These are phyloP conservation scores for Keiferia lycopersicella DNA, from an alignment of 2,888 invertebrate genomes.

Conservation along the genomic window DNA sequence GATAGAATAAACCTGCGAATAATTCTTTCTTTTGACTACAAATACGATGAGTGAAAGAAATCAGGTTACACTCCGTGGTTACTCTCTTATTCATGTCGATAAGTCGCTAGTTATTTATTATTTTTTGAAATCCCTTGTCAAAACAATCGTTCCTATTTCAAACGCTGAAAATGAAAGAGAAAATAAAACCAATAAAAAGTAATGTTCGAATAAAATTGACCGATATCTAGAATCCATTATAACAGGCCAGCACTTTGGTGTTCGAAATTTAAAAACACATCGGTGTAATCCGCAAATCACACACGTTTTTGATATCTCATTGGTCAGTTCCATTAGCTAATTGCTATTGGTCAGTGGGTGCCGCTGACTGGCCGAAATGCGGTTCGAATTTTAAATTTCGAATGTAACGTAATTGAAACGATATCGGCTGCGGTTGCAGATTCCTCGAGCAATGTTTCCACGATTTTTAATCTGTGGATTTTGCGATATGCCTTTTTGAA, in stretches of 20 bases:
- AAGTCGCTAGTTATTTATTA: too few species aligned
- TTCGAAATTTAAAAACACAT: slow-evolving; percentile 17
- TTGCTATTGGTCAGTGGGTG: slow-evolving; percentile 26
- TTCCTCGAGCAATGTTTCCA: slow-evolving; percentile 22
- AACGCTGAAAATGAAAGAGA: too few species aligned
- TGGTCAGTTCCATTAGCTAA: slow-evolving; percentile 28
- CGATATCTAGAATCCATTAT: slow-evolving; percentile 5
- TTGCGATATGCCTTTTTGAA: not conserved
- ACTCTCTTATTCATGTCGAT: too few species aligned
- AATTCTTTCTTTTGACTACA: too few species aligned
- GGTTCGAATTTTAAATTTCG: slow-evolving; percentile 28
- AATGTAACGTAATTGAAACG: slow-evolving; percentile 24
- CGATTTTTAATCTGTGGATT: slow-evolving; percentile 19
- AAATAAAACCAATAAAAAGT: too few species aligned
- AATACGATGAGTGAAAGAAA: too few species aligned
- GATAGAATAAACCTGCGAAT: too few species aligned
- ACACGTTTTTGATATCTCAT: slow-evolving; percentile 23
- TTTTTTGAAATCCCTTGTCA: too few species aligned
- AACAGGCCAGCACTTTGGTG: not conserved
- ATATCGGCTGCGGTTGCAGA: slow-evolving; percentile 26
- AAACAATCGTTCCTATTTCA: too few species aligned
- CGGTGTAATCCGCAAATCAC: slow-evolving; percentile 25
- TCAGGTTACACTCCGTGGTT: too few species aligned
- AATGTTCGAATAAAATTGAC: not conserved
- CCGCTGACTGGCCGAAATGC: slow-evolving; percentile 23